Evolutionary conservation across 2,113 vertebrate genomes (phyloP), one percentile per base, ranked within the genome.

Genomic region (Struthio camelus): DNA sequence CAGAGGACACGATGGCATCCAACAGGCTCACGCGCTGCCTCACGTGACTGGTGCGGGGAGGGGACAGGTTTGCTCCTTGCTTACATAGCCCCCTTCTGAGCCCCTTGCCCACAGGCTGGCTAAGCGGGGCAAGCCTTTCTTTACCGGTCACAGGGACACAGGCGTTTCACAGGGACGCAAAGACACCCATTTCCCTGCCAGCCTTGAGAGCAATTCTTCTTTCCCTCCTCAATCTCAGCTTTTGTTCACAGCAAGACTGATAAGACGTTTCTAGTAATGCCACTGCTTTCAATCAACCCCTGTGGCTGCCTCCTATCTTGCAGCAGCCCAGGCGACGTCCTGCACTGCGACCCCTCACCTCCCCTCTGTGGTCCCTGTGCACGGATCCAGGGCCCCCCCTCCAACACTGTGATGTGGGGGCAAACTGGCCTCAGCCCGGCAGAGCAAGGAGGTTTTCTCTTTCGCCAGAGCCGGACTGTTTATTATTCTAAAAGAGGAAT

Each of bases 401-500:
- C 72, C 24, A 5, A 46, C 79, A 53, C 53, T 1, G 1, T 20
- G 12, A 42, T 56, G 54, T 0, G 71, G 98, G 95, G 91, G 93
- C 95, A 97, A 97, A 96, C 84, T 9, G 9, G 81, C 93, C 96
- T 92, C 50, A 85, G 91, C 93, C 80, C 8, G 25, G 81, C 95
- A 91, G 93, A 94, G 97, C 97, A 94, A 93, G 94, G 87, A 97
- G 90, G 34, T 91, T 86, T 75, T 92, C 97, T 96, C 85, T 87
- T 76, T 96, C 36, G 44, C 44, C 15, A 15, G 79, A 92, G 94
- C 95, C 64, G 65, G 90, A 71, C 86, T 97, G 97, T 98, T 98
- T 98, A 96, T 98, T 98, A 97, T 98, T 98, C 94, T 97, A 98
- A 95, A 95, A 93, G 93, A 98, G 95, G 98, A 98, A 98, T 98